phyloP scores from a whole-genome alignment of 2,797 vertebrate genomes.

The Danio choprae region DNA sequence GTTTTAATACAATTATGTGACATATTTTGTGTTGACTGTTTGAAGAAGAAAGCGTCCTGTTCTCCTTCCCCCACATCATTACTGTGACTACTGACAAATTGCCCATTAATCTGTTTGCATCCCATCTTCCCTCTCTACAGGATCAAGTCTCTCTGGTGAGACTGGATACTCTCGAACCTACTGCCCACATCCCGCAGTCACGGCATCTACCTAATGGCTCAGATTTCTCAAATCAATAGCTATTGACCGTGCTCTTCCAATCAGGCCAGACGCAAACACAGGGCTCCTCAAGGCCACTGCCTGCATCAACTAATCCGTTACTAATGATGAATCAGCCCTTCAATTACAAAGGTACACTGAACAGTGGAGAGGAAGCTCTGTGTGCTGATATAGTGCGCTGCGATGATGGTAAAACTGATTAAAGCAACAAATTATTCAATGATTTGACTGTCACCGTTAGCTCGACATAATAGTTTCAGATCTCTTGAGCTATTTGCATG shows the following conservation, averaged over 20 bases:
- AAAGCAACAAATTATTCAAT: slow-evolving; percentile 48
- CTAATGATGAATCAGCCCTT: slow-evolving; percentile 57
- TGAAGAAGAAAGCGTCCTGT: neutral
- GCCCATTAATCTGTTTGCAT: slow-evolving; percentile 66
- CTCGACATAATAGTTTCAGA: slow-evolving; percentile 19
- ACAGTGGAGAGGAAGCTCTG: slow-evolving; percentile 13
- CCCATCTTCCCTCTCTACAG: slow-evolving; percentile 59
- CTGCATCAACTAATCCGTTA: slow-evolving; percentile 66
- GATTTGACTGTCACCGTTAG: slow-evolving; percentile 31
- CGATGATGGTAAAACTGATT: slow-evolving; percentile 29
- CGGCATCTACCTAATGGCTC: slow-evolving; percentile 56
- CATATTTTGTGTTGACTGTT: neutral
- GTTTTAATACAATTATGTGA: too few relatives aligned
- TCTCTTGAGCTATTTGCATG: slow-evolving; percentile 23
- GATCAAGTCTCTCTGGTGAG: slow-evolving; percentile 64
- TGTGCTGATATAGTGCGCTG: neutral
- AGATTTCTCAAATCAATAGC: slow-evolving; percentile 66
- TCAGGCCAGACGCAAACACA: slow-evolving; percentile 48
- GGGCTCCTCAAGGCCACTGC: slow-evolving; percentile 54
- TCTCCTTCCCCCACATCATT: neutral
- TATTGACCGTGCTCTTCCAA: slow-evolving; percentile 62
- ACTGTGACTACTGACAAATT: slow-evolving; percentile 61
- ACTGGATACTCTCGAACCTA: slow-evolving; percentile 44
- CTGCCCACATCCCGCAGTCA: slow-evolving; percentile 34
- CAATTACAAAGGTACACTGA: slow-evolving; percentile 34